These are phyloP conservation scores for Tinea pellionella DNA, from an alignment of 2,888 invertebrate species.

Conservation along the genomic window DNA sequence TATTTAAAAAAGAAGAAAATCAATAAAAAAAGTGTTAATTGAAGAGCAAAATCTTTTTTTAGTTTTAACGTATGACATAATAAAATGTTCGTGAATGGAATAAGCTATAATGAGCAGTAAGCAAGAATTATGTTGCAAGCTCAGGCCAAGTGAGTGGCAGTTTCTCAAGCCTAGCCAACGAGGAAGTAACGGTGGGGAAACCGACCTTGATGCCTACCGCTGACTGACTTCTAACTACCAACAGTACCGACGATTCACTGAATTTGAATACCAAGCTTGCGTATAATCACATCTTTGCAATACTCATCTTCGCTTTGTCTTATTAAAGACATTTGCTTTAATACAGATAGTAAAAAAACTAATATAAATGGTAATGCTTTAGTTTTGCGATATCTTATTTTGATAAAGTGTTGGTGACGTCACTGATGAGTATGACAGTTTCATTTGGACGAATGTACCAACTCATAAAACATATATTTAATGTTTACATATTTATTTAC, in stretches of 20 bases:
- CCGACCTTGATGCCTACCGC: constrained; percentile 42
- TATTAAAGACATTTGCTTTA: no score
- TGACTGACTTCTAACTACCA: neutral
- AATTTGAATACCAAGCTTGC: neutral
- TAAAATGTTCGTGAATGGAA: neutral
- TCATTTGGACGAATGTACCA: no score
- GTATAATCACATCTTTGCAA: neutral
- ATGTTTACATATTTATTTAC: no score
- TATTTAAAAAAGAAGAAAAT: no score
- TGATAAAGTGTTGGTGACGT: no score
- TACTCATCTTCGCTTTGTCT: neutral
- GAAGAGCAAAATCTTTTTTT: no score
- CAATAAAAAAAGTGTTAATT: no score
- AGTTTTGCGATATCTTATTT: neutral
- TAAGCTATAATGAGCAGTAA: neutral
- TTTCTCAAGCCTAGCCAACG: constrained; percentile 38
- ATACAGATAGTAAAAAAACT: no score
- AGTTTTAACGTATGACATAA: neutral
- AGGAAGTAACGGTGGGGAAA: constrained; percentile 62
- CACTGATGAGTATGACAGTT: no score
- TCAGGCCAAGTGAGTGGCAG: constrained; percentile 31
- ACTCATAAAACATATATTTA: no score
- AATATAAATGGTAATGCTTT: neutral
- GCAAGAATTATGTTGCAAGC: constrained; percentile 11
- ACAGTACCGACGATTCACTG: neutral